Conservation (phyloP, 2,113 vertebrate species). For the Percina caprodes region DNA sequence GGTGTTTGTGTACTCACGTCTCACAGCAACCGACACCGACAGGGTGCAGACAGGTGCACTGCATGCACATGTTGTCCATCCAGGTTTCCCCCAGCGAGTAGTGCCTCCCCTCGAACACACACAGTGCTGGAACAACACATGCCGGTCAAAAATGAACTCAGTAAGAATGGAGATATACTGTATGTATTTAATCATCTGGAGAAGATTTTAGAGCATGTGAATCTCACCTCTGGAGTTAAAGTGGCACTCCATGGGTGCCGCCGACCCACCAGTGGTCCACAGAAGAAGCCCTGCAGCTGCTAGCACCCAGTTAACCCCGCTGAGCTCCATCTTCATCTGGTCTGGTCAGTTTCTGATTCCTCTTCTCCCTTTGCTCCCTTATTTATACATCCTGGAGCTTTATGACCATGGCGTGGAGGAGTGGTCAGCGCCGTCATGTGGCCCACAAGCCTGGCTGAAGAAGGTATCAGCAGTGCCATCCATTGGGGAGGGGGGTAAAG, state of each 20-base stretch:
- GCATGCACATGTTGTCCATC: constrained; percentile 91
- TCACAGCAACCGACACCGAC: constrained; percentile 95
- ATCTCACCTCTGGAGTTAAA: constrained; percentile 92
- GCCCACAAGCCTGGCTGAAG: constrained; percentile 56
- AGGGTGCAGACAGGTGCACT: constrained; percentile 94
- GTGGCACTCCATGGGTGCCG: constrained; percentile 89
- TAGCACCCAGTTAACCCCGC: constrained; percentile 62
- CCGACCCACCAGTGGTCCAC: constrained; percentile 78
- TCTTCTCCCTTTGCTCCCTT: constrained; percentile 48
- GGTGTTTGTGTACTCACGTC: constrained; percentile 86
- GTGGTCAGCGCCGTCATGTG: constrained; percentile 63
- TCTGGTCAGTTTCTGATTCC: constrained; percentile 44
- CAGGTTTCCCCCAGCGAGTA: constrained; percentile 91
- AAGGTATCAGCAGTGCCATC: constrained; percentile 63
- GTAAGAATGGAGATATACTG: neutral
- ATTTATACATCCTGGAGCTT: constrained; percentile 80
- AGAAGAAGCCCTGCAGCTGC: constrained; percentile 71
- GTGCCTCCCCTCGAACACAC: constrained; percentile 85
- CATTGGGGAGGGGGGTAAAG: constrained; percentile 48
- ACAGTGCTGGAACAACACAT: constrained; percentile 84
- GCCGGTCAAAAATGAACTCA: neutral
- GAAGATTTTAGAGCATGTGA: neutral
- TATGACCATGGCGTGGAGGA: constrained; percentile 60
- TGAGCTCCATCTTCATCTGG: constrained; percentile 85
- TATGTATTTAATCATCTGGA: neutral